Evolutionary conservation across 2,113 vertebrate genomes (phyloP).

Genomic region (Pipra filicauda): DNA sequence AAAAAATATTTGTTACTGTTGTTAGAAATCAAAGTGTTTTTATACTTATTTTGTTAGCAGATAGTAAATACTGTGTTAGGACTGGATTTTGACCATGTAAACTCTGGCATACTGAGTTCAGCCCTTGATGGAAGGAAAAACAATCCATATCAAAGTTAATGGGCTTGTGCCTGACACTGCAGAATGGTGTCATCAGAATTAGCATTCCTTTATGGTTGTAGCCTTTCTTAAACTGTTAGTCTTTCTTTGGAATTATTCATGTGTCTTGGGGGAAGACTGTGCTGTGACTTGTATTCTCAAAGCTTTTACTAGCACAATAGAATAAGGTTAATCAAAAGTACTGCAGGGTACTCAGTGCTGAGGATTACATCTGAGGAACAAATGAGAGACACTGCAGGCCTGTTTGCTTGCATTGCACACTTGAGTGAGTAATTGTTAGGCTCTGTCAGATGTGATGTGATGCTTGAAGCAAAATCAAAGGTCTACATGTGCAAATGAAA

Average conservation of each 20-base stretch:
- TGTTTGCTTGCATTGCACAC: not conserved
- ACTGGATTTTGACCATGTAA: not conserved
- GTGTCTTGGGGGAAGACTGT: not conserved
- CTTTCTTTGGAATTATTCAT: not conserved
- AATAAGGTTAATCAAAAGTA: conserved; percentile 13
- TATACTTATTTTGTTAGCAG: not conserved
- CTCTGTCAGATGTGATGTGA: not conserved
- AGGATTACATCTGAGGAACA: not conserved
- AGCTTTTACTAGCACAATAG: not conserved
- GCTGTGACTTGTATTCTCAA: not conserved
- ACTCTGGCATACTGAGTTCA: not conserved
- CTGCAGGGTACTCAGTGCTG: not conserved
- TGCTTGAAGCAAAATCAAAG: not conserved
- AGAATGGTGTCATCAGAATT: not conserved
- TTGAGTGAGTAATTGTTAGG: not conserved
- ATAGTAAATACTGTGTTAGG: not conserved
- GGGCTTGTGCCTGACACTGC: not conserved
- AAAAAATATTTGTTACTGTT: not conserved
- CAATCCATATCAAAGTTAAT: not conserved
- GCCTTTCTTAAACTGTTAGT: not conserved
- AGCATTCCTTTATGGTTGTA: not conserved
- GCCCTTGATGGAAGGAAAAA: not conserved
- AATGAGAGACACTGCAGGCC: not conserved
- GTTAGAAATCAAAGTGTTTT: not conserved
- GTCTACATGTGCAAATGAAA: not conserved